Evolutionary conservation across 2,888 invertebrate genomes (phyloP).

Genomic region (Andrena haemorrhoa): DNA sequence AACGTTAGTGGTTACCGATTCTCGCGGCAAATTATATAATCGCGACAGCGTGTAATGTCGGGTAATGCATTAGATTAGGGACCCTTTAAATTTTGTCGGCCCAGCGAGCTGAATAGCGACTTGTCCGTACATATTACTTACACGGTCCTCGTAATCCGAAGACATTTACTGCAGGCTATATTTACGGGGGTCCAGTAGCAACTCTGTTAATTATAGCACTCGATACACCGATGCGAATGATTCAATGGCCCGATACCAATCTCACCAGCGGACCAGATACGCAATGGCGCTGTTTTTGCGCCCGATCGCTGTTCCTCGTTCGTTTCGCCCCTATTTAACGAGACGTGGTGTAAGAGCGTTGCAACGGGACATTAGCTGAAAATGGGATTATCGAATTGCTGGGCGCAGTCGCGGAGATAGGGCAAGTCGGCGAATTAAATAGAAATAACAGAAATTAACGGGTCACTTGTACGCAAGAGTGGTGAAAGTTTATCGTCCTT

Average conservation of each 20-base stretch:
- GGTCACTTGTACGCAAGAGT: neutral
- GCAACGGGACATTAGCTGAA: conserved; percentile 28
- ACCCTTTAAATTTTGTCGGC: conserved; percentile 24
- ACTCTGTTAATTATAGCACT: conserved; percentile 70
- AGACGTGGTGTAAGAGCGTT: conserved; percentile 31
- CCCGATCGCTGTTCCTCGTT: conserved; percentile 2
- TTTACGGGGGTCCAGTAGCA: conserved; percentile 65
- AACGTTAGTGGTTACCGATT: conserved; percentile 11
- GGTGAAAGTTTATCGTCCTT: neutral
- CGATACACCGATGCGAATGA: conserved; percentile 50
- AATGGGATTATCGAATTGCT: conserved; percentile 34
- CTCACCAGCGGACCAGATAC: conserved; percentile 26
- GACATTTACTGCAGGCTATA: conserved; percentile 56
- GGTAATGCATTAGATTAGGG: neutral
- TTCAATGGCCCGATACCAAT: conserved; percentile 54
- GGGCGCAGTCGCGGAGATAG: conserved; percentile 1
- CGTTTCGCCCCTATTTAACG: conserved; percentile 23
- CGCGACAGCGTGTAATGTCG: neutral
- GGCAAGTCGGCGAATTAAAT: conserved; percentile 10
- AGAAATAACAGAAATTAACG: conserved; percentile 36
- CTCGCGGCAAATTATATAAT: conserved; percentile 6
- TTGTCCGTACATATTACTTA: neutral
- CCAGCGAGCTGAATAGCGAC: neutral
- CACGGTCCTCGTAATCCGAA: conserved; percentile 41
- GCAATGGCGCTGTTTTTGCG: conserved; percentile 29